Base-by-base conservation (phyloP, 2,797 vertebrate species). In the Clarias platycephalus region DNA sequence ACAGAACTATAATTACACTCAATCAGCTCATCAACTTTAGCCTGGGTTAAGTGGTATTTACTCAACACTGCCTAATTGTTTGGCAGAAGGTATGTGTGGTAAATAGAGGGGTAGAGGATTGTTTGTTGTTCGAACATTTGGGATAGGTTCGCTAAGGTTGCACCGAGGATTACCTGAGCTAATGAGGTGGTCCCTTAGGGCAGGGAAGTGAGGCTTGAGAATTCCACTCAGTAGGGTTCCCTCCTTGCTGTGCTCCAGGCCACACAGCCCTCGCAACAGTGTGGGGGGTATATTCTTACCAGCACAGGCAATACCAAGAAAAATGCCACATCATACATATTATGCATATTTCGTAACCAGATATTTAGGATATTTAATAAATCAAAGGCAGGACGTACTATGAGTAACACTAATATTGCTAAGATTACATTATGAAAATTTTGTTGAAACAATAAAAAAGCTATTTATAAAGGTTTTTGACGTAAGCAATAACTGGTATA, bases 1-100 rank as follows among this genome's bases (percentile, higher is more conserved):
- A 85, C 85, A 84, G 84, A 79, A 71, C 86, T 88, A 84, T 87
- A 90, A 87, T 90, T 90, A 90, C 86, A 88, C 68, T 84, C 88
- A 90, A 89, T 90, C 89, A 90, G 89, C 89, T 89, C 89, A 86
- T 90, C 88, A 89, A 88, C 89, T 90, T 88, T 86, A 88, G 85
- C 87, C 86, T 82, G 86, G 86, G 83, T 81, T 90, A 90, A 90
- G 88, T 87, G 83, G 83, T 90, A 88, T 90, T 90, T 90, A 89
- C 86, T 88, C 89, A 90, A 89, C 88, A 86, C 72, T 37, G 84
- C 63, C 89, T 89, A 89, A 86, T 90, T 89, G 88, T 86, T 76
- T 85, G 88, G 87, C 89, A 89, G 84, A 90, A 87, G 89, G 89
- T 80, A 87, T 87, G 88, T 80, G 74, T 83, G 84, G 87, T 86